Evolutionary conservation across 2,113 vertebrate genomes (phyloP), one percentile per base, ranked within the genome.

Genomic region (Syngnathus scovelli): DNA sequence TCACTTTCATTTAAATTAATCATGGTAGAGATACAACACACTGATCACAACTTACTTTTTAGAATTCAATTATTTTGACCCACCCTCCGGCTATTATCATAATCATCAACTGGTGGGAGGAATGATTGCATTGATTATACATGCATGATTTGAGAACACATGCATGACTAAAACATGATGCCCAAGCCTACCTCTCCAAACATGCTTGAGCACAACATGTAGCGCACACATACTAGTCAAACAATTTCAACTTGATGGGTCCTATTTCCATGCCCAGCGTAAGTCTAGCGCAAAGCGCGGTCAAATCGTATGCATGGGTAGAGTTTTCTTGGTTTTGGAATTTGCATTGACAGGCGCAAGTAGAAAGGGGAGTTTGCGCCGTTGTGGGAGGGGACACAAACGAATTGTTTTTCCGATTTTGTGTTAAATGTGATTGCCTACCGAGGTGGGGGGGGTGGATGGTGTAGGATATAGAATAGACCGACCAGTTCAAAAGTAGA

Each of bases 401-500:
- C 3, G 27, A 33, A 33, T 33, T 3, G 27, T 33, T 33, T 33
- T 33, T 33, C 0, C 0, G 27, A 3, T 33, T 33, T 3, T 33
- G 27, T 33, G 27, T 33, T 33, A 33, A 33, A 33, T 33, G 27
- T 3, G 27, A 33, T 33, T 33, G 27, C 3, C 3, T 33, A 33
- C 27, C 27, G 27, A 33, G 27, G 27, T 3, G 27, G 27, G 2
- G 46, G 3, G 21, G 21, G 3, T 62, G 15, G 44, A 33, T 71
- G 41, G 19, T 18, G 37, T 60, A 55, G 51, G 38, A 52, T 49
- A 36, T 67, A 21, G 66, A 72, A 73, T 39, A 72, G 66, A 71
- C 16, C 48, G 60, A 68, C 59, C 61, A 61, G 70, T 67, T 49
- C 61, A 64, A 74, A n/a, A 56, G 59, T 39, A 54, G 39, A 63